Conservation (phyloP, 2,797 vertebrate species). For the Neoniphon sammara region DNA sequence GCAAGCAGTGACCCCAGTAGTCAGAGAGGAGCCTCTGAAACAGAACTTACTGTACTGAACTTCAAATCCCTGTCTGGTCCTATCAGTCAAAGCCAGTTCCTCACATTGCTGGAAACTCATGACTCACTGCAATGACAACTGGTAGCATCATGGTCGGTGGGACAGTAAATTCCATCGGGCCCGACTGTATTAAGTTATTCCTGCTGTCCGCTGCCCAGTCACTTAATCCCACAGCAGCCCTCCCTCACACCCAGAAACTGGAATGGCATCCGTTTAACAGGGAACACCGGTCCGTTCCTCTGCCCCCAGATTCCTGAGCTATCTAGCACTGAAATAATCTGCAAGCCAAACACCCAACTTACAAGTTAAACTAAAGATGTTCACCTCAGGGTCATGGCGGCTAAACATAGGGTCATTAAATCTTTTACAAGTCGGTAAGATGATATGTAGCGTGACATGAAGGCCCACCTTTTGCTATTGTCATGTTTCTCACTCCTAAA, state of each 20-base stretch:
- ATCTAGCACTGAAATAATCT: slow-evolving; percentile 33
- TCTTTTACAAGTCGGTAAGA: slow-evolving; percentile 14
- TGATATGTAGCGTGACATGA: background rate
- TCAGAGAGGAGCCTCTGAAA: background rate
- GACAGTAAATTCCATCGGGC: background rate
- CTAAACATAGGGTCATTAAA: background rate
- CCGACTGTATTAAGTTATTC: slow-evolving; percentile 3
- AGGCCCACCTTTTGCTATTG: background rate
- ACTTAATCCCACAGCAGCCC: slow-evolving; percentile 27
- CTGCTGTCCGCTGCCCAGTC: background rate
- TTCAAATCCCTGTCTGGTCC: slow-evolving; percentile 1
- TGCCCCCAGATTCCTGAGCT: slow-evolving; percentile 50
- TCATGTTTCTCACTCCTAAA: slow-evolving; percentile 27
- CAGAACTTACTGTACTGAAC: background rate
- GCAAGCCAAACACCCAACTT: background rate
- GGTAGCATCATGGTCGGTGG: slow-evolving; percentile 13
- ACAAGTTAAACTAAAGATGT: background rate
- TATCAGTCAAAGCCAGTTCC: background rate
- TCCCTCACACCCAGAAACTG: slow-evolving; percentile 29
- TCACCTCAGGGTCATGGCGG: background rate
- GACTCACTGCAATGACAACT: slow-evolving; percentile 24
- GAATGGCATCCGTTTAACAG: slow-evolving; percentile 30
- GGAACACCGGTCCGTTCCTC: slow-evolving; percentile 15
- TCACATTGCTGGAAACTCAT: slow-evolving; percentile 1
- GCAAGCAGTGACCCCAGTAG: background rate